Base-by-base conservation (phyloP, 2,797 vertebrate species). In the Psittacula echo region DNA sequence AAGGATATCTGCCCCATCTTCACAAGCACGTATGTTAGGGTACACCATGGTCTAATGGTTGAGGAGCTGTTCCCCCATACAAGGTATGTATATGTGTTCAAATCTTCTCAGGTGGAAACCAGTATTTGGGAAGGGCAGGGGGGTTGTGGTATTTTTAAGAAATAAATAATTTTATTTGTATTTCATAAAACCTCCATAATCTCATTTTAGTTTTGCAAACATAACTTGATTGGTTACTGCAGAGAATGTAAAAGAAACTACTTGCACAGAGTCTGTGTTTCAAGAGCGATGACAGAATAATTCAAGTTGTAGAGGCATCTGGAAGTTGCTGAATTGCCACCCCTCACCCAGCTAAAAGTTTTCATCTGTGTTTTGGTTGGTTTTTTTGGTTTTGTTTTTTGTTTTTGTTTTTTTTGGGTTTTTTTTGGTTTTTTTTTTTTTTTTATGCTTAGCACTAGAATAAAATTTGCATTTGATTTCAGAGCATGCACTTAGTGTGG, bases 401-500 rank as follows among this genome's bases (percentile, higher is more conserved):
- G 34, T 34, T 34, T 34, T 34, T 34, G 34, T 34, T 34, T 34
- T 34, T 34, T 34, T 34, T 34, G 34, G 34, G 34, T 34, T 34
- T 34, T 34, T 34, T 34, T 34, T 34, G 34, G 34, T 34, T 34
- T 34, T 34, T 34, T 34, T 34, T 34, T 34, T 34, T 34, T 34
- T 34, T 34, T 34, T 2, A 1, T 32, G 9, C 32, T 91, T 58
- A 58, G 50, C 34, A 50, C n/a, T 54, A 32, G 75, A 82, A 76
- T 85, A 54, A 74, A 77, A 42, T 30, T 37, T 76, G 17, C 11
- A 37, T 77, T 92, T 88, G 1, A 79, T 90, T 80, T 77, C n/a
- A 71, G 30, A 81, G 13, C 64, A 56, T 51, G 8, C 10, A 41
- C 2, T 71, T 88, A 24, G 3, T 0, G 1, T 6, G 7, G 0